Conservation (phyloP, 2,113 vertebrate species). For the Poicephalus gulielmi region DNA sequence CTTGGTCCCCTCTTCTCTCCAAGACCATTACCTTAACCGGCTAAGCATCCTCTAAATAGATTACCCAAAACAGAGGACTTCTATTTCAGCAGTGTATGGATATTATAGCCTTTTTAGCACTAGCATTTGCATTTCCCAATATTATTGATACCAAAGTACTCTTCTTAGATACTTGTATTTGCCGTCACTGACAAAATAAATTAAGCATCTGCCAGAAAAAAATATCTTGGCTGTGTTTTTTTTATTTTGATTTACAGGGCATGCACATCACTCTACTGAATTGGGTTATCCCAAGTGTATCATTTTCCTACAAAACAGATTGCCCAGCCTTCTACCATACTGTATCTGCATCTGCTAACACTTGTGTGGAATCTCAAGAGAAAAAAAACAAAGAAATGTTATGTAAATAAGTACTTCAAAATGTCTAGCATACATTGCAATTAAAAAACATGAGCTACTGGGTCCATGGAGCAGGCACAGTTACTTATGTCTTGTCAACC, state of each 20-base stretch:
- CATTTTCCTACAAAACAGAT: neutral
- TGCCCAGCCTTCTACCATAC: neutral
- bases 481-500: neutral
- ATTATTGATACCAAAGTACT: neutral
- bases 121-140: neutral
- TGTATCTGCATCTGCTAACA: conserved; percentile 15
- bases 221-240: neutral
- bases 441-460: neutral
- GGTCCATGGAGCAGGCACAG: neutral
- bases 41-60: neutral
- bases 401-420: conserved; percentile 25
- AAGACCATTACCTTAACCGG: neutral
- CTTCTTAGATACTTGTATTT: neutral
- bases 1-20: neutral
- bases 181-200: neutral
- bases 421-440: neutral
- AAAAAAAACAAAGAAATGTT: neutral
- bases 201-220: neutral
- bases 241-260: neutral
- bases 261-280: neutral
- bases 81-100: neutral
- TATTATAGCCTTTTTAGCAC: neutral
- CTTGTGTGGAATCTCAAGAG: neutral
- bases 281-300: neutral
- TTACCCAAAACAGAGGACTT: neutral